Base-by-base conservation (phyloP, 2,888 invertebrate genomes). In the Micoletzkya japonica region DNA sequence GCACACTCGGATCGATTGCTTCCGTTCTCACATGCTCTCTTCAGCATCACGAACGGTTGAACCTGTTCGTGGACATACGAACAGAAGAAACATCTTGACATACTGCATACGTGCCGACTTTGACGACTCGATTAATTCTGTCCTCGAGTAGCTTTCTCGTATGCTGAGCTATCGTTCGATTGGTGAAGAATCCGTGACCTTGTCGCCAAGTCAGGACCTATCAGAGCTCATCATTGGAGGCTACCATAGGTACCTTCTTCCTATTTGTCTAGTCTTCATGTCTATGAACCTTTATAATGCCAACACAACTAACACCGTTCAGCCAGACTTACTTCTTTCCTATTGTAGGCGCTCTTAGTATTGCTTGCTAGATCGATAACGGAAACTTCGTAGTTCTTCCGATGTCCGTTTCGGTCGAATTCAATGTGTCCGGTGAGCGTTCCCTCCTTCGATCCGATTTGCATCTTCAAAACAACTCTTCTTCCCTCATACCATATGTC, bases 31-130 rank as follows among this genome's bases (percentile, higher is more conserved):
- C 82, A 82, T 49, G 77, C 81, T 81, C 91, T 90, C 85, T 91
- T 93, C 24, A 91, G 86, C 92, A 94, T 93, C 17, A 92, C 92
- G 82, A 95, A 95, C 0, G 95, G 95, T 54, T 90, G 90, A 82
- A 91, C 92, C 93, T 96, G 87, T 37, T 73, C 39, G 17, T 32
- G 10, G 17, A 10, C 6, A 44, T 24, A 10, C n/a, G 56, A 56
- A 56, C 10, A 61, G 24, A 66, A 36, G 20, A 24, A 24, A 34
- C 26, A 20, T 24, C 34, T 24, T 14, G 30, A 70, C 70, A 24
- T 28, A 76, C 79, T 70, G 72, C 56, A 44, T 76, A 76, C 0
- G 81, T 82, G 24, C 75, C 75, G n/a, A 82, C 78, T 61, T 75
- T 76, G n/a, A 84, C 81, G 24, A 75, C 72, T 50, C 79, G 78